phyloP scores from a whole-genome alignment of 2,797 vertebrate genomes.

The Macroramphosus scolopax region DNA sequence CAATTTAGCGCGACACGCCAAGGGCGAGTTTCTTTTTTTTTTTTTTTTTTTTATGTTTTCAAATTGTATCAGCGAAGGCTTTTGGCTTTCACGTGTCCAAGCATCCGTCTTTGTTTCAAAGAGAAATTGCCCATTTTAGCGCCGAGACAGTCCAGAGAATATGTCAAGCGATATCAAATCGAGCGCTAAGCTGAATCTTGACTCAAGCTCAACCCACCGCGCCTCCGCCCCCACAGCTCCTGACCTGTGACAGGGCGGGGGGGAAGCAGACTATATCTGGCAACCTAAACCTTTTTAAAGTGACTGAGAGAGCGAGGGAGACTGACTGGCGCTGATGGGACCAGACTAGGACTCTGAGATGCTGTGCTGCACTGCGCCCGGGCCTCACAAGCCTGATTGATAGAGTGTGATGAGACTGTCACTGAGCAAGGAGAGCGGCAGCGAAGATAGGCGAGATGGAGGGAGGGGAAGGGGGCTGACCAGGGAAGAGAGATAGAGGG shows the following conservation, averaged over 20 bases:
- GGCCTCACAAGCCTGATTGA: slow-evolving; percentile 75
- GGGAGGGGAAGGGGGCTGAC: slow-evolving; percentile 59
- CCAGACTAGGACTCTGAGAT: slow-evolving; percentile 56
- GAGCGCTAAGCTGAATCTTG: slow-evolving; percentile 39
- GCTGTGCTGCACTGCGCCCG: slow-evolving; percentile 48
- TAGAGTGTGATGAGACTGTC: slow-evolving; percentile 81
- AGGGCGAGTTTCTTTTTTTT: too few species aligned
- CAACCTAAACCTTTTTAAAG: slow-evolving; percentile 72
- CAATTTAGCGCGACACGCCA: too few species aligned
- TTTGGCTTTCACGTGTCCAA: slow-evolving; percentile 1
- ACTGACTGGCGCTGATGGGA: slow-evolving; percentile 76
- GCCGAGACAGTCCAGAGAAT: slow-evolving; percentile 20
- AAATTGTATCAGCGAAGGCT: not conserved
- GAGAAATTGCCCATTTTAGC: slow-evolving; percentile 26
- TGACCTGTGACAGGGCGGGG: slow-evolving; percentile 40
- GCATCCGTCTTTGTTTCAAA: slow-evolving; percentile 27
- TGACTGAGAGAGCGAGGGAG: slow-evolving; percentile 63
- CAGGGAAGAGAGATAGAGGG: slow-evolving; percentile 62
- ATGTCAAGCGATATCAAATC: slow-evolving; percentile 58
- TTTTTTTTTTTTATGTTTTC: slow-evolving; percentile 6
- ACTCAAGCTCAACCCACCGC: slow-evolving; percentile 38
- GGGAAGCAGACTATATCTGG: slow-evolving; percentile 64
- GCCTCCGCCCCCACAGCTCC: slow-evolving; percentile 26
- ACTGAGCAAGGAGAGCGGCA: slow-evolving; percentile 64
- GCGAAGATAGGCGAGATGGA: slow-evolving; percentile 59